A percentile compares a stretch with the other conserved stretches of the same genome.
phyloP scores from a whole-genome alignment of 2,888 invertebrate species.

The Cyaniris semiargus region DNA sequence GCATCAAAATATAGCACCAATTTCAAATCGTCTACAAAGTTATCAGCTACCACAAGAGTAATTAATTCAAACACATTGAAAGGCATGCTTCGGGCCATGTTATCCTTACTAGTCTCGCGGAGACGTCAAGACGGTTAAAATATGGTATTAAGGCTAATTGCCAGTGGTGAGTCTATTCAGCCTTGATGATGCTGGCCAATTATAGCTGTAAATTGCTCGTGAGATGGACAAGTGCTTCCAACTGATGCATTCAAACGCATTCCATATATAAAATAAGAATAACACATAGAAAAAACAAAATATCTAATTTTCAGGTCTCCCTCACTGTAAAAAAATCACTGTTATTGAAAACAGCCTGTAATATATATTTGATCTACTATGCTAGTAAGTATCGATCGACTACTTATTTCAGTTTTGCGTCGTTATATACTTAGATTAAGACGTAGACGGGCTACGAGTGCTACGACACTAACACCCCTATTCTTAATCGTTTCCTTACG shows the following conservation, averaged over 20 bases:
- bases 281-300: not conserved
- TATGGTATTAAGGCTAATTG: conserved; percentile 26
- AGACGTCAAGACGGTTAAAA: conserved; percentile 14
- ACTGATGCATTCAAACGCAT: not conserved
- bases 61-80: conserved; percentile 17
- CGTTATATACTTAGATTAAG: no score
- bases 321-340: no score
- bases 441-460: no score
- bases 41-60: not conserved
- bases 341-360: no score
- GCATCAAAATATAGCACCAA: not conserved
- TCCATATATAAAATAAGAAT: not conserved
- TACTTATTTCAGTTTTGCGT: no score
- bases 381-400: no score
- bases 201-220: not conserved
- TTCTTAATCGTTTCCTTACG: no score
- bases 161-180: not conserved
- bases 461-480: no score
- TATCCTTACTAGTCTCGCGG: conserved; percentile 5
- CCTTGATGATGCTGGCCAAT: conserved; percentile 26
- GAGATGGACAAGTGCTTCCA: conserved; percentile 5
- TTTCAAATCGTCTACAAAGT: not conserved
- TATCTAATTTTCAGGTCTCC: no score
- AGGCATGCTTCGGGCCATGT: not conserved
- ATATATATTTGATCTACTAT: no score